Evolutionary conservation across 2,797 vertebrate genomes (phyloP), one percentile per base, ranked within the genome.

Genomic region (Microctenopoma steveboyesi): DNA sequence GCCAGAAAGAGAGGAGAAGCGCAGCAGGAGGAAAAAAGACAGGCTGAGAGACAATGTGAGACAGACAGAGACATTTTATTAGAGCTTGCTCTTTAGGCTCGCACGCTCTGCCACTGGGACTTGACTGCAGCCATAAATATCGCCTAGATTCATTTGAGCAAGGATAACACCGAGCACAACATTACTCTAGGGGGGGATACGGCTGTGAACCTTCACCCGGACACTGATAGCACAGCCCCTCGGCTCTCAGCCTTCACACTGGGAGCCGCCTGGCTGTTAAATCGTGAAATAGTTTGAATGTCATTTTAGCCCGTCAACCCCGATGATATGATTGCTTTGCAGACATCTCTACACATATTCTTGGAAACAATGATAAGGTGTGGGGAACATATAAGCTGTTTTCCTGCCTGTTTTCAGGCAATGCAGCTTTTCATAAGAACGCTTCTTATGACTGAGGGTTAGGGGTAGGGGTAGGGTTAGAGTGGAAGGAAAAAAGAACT

Each of bases 101-200:
- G 2, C 56, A 68, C 15, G 56, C 71, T 58, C 73, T 33, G 64
- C 72, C 58, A 65, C 72, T 67, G 69, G 69, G 67, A 78, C 56
- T 75, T 74, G 71, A 74, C 1, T 30, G 47, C 49, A 47, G 56
- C 64, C 74, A 79, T 80, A 88, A 83, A 83, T 80, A 81, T 75
- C 59, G 4, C 73, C 43, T n/a, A 5, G 72, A 73, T 45, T 43
- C 79, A 81, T 71, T 78, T 61, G 77, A 78, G 79, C 69, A 78
- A 58, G 62, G 60, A 77, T 51, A 79, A 74, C 37, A 52, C 2
- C 4, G 11, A 75, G 72, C 47, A 40, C 30, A 52, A 18, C 35
- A 45, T 33, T 13, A 35, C 82, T 76, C 48, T 30, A 22, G 35
- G 8, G 37, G 50, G 35, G 46, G 13, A 22, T 5, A 8, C 37